Conservation (phyloP, 2,888 invertebrate species). For the Yponomeuta evonymella region DNA sequence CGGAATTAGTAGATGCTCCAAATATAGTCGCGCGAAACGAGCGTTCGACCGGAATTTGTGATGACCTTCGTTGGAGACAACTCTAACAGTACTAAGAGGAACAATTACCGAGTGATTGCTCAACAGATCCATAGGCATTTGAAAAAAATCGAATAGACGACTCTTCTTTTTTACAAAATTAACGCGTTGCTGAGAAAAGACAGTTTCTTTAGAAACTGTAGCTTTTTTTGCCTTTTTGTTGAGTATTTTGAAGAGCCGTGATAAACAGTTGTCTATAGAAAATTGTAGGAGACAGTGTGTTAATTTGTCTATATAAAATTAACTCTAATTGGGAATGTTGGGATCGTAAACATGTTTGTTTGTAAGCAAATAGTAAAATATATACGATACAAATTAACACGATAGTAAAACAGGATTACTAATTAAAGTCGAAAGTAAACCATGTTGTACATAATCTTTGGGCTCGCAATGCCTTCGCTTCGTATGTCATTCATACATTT, state of each 20-base stretch:
- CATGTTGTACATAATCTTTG: too few relatives aligned
- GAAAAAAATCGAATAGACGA: background rate
- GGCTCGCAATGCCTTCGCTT: too few relatives aligned
- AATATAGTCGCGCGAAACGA: too few relatives aligned
- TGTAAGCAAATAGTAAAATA: background rate
- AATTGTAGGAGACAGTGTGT: background rate
- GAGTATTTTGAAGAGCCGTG: background rate
- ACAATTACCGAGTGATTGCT: background rate
- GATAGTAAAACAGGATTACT: too few relatives aligned
- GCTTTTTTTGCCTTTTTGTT: background rate
- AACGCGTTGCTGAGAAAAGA: background rate
- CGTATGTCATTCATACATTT: too few relatives aligned
- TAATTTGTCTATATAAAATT: background rate
- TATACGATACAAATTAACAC: background rate
- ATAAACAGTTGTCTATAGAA: background rate
- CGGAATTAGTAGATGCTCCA: too few relatives aligned
- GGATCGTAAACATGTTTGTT: background rate
- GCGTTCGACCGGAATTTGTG: too few relatives aligned
- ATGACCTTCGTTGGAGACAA: background rate
- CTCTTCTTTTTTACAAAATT: background rate
- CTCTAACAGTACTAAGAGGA: background rate
- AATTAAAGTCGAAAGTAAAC: too few relatives aligned
- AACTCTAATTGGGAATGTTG: background rate
- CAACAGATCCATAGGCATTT: background rate
- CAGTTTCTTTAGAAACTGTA: background rate